Evolutionary conservation across 2,888 invertebrate species (phyloP).

Genomic region (Eulithis testata): DNA sequence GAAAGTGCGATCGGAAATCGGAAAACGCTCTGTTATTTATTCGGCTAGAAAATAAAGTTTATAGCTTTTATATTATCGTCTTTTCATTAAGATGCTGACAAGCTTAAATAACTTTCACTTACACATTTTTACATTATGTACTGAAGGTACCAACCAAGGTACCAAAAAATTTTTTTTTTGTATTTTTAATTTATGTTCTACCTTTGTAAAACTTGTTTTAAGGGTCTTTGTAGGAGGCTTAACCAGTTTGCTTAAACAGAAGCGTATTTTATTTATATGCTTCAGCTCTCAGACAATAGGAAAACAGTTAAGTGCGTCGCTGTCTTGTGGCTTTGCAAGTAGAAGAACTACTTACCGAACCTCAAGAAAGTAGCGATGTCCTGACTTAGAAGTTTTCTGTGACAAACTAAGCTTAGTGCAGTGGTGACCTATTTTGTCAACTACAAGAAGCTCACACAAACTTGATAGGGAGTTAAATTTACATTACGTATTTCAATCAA

Average conservation of each 20-base stretch:
- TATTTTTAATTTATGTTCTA: no score
- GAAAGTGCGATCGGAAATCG: conserved; percentile 34
- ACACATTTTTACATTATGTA: no score
- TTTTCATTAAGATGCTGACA: neutral
- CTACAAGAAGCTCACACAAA: no score
- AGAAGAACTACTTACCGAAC: neutral
- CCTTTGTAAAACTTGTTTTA: no score
- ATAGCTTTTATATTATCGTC: no score
- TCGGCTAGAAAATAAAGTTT: conserved; percentile 1
- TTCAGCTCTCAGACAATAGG: neutral
- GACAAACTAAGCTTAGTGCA: neutral
- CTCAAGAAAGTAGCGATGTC: neutral
- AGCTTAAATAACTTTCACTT: no score
- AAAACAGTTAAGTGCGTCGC: neutral
- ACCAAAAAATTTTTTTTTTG: no score
- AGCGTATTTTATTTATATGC: no score
- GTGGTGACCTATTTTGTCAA: neutral
- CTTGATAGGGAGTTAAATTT: neutral
- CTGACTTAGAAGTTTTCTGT: neutral
- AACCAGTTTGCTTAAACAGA: no score
- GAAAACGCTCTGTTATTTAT: conserved; percentile 16
- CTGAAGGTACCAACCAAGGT: no score
- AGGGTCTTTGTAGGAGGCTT: no score
- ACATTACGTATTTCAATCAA: neutral
- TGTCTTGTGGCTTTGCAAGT: neutral